Evolutionary conservation across 2,113 vertebrate species (phyloP).

Genomic region (Psilopogon haemacephalus): DNA sequence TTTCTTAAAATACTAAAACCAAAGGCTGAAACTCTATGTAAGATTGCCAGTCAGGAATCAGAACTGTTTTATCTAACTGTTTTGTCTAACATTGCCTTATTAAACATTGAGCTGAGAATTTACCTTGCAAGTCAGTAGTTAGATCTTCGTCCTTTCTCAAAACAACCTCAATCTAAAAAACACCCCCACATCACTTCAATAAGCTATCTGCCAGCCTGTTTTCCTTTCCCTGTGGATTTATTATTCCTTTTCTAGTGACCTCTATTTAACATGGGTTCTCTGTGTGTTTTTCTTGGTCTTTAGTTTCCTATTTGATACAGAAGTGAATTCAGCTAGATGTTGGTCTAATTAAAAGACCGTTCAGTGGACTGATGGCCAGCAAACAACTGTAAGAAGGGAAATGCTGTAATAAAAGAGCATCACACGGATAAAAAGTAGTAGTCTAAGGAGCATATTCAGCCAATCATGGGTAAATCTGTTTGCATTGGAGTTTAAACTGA

Average conservation of each 20-base stretch:
- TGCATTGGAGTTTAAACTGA: not conserved
- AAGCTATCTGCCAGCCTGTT: not conserved
- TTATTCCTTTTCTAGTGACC: not conserved
- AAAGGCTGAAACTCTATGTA: not conserved
- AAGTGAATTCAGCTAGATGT: not conserved
- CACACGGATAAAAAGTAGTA: not conserved
- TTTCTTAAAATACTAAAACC: not conserved
- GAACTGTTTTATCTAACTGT: no score
- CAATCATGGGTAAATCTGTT: not conserved
- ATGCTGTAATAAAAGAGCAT: not conserved
- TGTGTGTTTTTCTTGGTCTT: not conserved
- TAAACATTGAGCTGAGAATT: not conserved
- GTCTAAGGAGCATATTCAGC: not conserved
- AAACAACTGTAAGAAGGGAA: not conserved
- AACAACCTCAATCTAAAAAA: not conserved
- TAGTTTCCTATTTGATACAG: not conserved
- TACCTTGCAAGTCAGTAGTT: not conserved
- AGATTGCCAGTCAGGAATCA: not conserved
- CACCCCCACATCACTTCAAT: not conserved
- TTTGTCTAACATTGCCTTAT: not conserved
- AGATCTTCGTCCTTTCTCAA: not conserved
- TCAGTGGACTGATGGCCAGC: not conserved
- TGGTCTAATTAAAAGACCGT: not conserved
- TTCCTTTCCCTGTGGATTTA: not conserved
- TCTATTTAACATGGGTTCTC: not conserved